Conservation (phyloP, 92 coral and sea anemone species). For the Epizoanthus ramosus region DNA sequence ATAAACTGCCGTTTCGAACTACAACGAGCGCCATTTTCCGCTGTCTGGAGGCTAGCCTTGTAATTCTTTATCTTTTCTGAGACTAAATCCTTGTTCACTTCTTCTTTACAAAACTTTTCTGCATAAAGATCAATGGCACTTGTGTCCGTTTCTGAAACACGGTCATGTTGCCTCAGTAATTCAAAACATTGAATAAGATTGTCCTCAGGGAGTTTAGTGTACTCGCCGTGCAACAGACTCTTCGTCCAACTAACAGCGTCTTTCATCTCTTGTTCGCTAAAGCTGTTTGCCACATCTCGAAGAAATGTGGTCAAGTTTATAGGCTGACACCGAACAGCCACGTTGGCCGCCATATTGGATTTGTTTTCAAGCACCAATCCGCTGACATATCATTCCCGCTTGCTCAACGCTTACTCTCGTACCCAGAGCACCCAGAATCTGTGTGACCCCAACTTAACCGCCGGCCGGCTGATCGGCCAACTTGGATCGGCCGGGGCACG, state of each 20-base stretch:
- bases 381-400: no score
- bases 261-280: slow-evolving; percentile 8
- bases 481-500: no score
- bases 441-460: no score
- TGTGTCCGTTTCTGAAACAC: background rate
- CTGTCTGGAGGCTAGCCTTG: background rate
- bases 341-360: no score
- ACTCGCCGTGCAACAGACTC: slow-evolving; percentile 20
- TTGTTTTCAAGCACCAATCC: no score
- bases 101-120: background rate
- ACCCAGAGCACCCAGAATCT: no score
- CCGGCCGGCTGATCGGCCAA: no score
- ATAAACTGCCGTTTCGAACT: no score
- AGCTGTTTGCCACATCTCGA: background rate
- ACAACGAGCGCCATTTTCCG: background rate
- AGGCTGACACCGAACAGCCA: no score
- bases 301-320: background rate
- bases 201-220: slow-evolving; percentile 17
- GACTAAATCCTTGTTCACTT: background rate
- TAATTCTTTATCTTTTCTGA: background rate
- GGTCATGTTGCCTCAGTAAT: slow-evolving; percentile 24
- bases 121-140: background rate
- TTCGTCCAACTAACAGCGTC: slow-evolving; percentile 24
- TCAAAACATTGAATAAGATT: slow-evolving; percentile 1
- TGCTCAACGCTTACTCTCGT: no score